Base-by-base conservation (phyloP, 2,113 vertebrate species). In the Planiliza haematocheilus region DNA sequence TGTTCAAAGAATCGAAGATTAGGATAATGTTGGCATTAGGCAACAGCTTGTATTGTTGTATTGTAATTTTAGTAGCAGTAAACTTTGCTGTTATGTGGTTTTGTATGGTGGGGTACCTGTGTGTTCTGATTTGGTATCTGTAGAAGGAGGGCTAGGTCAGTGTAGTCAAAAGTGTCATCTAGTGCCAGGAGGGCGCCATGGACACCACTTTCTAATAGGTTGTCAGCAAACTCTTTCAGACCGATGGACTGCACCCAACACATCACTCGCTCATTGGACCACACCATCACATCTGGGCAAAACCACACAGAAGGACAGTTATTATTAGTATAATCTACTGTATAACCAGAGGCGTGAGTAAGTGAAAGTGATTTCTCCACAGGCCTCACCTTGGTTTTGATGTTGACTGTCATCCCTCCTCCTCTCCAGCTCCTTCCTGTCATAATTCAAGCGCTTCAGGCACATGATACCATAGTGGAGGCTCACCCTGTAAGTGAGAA, bases 391-490 rank as follows among this genome's bases (percentile, higher is more conserved):
- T 94, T 96, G 95, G 82, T 95, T 94, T 73, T 96, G 95, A 76
- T 95, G 95, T 58, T 97, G 96, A 77, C 96, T 98, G 38, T 96
- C 95, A 41, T 97, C 96, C 73, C 96, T 90, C 81, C 94, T 94
- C 84, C 95, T 94, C 83, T 97, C 96, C 87, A 98, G 89, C 77
- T 98, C 96, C 83, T 98, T 98, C 61, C 96, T 91, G 91, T 97
- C 96, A 21, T 98, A 98, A 91, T 97, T 98, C 84, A 98, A 90
- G 69, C 96, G 93, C 88, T 98, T 98, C 90, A 98, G 91, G 86
- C 96, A 97, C 96, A 98, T 97, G 85, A 98, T 97, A 16, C 96
- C 96, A 6, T 97, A 98, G 82, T 98, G 96, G 59, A 98, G 93
- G 74, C 96, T 98, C 89, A 97, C 96, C 86, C 96, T 97, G 63